Evolutionary conservation across 2,797 vertebrate species (phyloP), one percentile per base, ranked within the genome.

Genomic region (Cuniculus paca): DNA sequence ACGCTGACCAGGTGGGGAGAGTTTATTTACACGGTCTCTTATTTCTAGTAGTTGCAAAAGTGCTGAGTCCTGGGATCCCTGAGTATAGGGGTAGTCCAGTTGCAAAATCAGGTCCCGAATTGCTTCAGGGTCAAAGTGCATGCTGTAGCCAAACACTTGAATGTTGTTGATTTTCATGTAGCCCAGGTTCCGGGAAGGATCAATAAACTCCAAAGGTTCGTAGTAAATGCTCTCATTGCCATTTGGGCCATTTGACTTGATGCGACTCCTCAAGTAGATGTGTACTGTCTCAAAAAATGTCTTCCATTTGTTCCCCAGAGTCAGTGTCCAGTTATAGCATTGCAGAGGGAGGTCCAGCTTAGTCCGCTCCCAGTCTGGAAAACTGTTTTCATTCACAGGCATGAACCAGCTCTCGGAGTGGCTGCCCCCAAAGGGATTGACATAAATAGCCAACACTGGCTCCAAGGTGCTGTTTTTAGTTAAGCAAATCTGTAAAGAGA

Each of bases 151-250:
- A 95, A 99, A 99, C 95, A 99, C 99, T 98, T 99, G 99, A 96
- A 99, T 99, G 98, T 99, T 99, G 98, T 99, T 99, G 97, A 99
- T 99, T 98, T 99, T 99, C 99, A 99, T 99, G 97, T 99, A 99
- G 94, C 99, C 99, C 98, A 99, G 99, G 97, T 99, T 99, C 87
- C 99, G 99, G 0, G 99, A 99, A 31, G 99, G 99, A 95, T 99
- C 99, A 0, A 99, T 98, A 91, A 99, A 99, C 95, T 99, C 99
- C 96, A 99, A 98, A 36, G 99, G 99, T 96, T 99, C 99, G 0
- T 99, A 99, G 96, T 99, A 99, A 93, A 99, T 88, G 89, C 99
- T 99, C 34, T 99, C 99, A 0, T 99, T 99, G 88, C 99, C 99
- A 0, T 98, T 98, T 4, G 98, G 98, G 0, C 99, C 98, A 0